Evolutionary conservation across 2,113 vertebrate species (phyloP).

Genomic region (Perccottus glenii): DNA sequence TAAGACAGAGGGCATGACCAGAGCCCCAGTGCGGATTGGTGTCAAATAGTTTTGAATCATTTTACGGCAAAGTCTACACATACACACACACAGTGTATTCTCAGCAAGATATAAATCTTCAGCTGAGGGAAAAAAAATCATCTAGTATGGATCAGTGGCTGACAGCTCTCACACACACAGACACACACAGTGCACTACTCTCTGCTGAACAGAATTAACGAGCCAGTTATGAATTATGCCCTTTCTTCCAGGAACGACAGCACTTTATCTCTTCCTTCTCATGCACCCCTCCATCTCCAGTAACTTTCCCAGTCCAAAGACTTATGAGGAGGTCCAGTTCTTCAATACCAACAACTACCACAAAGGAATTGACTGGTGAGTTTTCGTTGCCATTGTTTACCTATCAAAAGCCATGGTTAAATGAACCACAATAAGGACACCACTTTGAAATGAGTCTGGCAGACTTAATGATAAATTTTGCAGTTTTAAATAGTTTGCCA

Average conservation of each 20-base stretch:
- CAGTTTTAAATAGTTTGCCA: conserved; percentile 29
- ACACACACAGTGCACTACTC: conserved; percentile 21
- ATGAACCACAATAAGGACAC: conserved; percentile 20
- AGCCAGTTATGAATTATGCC: conserved; percentile 70
- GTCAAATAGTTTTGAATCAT: conserved; percentile 72
- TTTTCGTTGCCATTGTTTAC: conserved; percentile 1
- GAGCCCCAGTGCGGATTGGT: conserved; percentile 69
- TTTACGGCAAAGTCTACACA: conserved; percentile 55
- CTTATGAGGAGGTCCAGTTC: conserved; percentile 99
- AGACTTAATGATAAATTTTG: conserved; percentile 44
- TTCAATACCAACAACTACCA: conserved; percentile 99
- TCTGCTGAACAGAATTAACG: conserved; percentile 61
- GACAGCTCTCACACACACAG: conserved; percentile 48
- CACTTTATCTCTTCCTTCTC: conserved; percentile 97
- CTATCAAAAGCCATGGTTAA: conserved; percentile 37
- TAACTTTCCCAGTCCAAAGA: conserved; percentile 97
- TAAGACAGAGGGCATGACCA: conserved; percentile 49
- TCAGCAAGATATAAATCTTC: conserved; percentile 58
- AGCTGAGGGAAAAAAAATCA: conserved; percentile 49
- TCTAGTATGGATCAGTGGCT: conserved; percentile 65
- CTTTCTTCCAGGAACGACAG: conserved; percentile 91
- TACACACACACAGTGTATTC: conserved; percentile 27
- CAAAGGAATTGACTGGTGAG: conserved; percentile 99
- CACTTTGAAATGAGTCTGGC: conserved; percentile 16
- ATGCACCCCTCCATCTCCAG: conserved; percentile 98